These are phyloP conservation scores for Caenorhabditis japonica DNA, from an alignment of 2,888 invertebrate genomes.

Conservation along the genomic window DNA sequence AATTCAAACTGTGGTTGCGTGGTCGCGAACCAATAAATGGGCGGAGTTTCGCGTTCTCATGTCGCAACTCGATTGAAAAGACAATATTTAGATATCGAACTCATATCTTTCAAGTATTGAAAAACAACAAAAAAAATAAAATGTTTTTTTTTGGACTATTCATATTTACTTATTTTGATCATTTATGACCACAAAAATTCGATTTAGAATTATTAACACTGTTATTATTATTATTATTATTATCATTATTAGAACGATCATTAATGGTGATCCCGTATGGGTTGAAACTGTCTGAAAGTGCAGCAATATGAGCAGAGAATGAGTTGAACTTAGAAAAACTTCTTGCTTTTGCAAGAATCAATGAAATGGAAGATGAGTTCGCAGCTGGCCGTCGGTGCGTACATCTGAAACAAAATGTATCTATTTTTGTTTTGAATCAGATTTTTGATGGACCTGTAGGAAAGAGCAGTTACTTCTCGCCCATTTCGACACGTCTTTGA, in stretches of 20 bases:
- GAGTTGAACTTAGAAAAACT: conserved; percentile 45
- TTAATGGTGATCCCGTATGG: conserved; percentile 51
- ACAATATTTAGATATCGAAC: no score
- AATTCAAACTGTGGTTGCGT: no score
- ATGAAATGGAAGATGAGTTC: conserved; percentile 60
- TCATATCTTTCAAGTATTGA: no score
- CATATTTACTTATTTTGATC: no score
- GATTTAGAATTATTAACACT: neutral
- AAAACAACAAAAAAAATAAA: neutral
- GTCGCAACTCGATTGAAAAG: no score
- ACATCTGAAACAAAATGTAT: conserved; percentile 31
- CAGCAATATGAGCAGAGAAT: conserved; percentile 33
- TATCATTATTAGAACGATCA: no score
- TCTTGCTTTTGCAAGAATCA: conserved; percentile 57
- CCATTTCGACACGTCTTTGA: conserved; percentile 58
- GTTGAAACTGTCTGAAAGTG: conserved; percentile 40
- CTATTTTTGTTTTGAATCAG: neutral
- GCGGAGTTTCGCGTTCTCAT: no score
- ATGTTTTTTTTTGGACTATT: no score
- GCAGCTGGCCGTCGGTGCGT: conserved; percentile 57
- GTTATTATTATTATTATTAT: neutral
- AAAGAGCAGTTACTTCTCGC: conserved; percentile 57
- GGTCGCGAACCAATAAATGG: no score
- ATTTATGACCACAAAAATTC: neutral
- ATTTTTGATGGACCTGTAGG: conserved; percentile 30